A percentile compares a stretch with the other conserved stretches of the same genome.
phyloP scores from a whole-genome alignment of 2,888 invertebrate genomes.

The Megalurothrips usitatus region DNA sequence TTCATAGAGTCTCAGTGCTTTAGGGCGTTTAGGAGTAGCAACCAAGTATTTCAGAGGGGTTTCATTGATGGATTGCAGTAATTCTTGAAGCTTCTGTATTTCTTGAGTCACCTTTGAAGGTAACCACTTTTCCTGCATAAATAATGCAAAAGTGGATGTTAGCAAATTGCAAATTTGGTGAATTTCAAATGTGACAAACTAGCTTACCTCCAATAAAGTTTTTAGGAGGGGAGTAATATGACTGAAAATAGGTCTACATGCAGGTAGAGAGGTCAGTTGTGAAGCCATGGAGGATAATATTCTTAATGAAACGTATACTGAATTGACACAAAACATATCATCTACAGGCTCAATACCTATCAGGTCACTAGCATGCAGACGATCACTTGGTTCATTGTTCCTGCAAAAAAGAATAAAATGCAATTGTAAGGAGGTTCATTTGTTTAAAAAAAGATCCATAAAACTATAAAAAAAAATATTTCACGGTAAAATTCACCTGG shows the following conservation, averaged over 20 bases:
- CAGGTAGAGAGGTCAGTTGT: constrained; percentile 30
- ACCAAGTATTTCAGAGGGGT: constrained; percentile 56
- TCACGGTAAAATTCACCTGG: background rate
- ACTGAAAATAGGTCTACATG: constrained; percentile 31
- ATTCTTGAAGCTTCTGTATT: constrained; percentile 48
- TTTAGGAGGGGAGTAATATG: constrained; percentile 23
- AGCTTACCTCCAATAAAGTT: constrained; percentile 30
- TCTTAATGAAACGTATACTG: constrained; percentile 32
- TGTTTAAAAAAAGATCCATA: background rate
- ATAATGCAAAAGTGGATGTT: constrained; percentile 31
- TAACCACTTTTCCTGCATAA: background rate
- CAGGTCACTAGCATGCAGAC: constrained; percentile 58
- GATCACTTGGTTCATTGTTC: constrained; percentile 37
- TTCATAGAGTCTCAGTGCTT: constrained; percentile 76
- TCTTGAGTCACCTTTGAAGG: constrained; percentile 54
- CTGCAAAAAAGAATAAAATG: background rate
- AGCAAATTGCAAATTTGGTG: constrained; percentile 34
- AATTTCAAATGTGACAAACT: constrained; percentile 21
- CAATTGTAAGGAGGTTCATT: background rate
- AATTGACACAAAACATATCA: constrained; percentile 30
- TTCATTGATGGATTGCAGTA: constrained; percentile 45
- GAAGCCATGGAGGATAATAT: constrained; percentile 29
- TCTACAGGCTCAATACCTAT: constrained; percentile 48
- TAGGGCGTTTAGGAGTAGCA: constrained; percentile 66
- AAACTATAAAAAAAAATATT: background rate